Conservation (phyloP, 2,113 vertebrate species). For the Halcyon senegalensis region DNA sequence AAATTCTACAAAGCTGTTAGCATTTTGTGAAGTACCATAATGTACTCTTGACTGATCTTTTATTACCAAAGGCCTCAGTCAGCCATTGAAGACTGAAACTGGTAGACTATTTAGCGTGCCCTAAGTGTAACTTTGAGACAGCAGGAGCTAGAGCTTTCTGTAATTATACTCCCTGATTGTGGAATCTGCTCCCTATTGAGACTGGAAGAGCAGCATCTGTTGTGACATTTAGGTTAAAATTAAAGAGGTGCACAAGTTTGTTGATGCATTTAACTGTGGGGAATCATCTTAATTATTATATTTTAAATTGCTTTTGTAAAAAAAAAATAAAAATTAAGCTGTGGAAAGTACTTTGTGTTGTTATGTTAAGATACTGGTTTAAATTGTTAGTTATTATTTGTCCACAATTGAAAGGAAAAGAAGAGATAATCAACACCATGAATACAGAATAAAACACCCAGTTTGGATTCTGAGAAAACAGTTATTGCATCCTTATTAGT, state of each 20-base stretch:
- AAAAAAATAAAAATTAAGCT: not conserved
- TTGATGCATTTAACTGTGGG: slow-evolving; percentile 62
- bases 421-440: not conserved
- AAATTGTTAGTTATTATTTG: not conserved
- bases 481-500: not conserved
- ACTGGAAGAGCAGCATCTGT: slow-evolving; percentile 77
- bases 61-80: slow-evolving; percentile 77
- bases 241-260: slow-evolving; percentile 68
- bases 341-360: not conserved
- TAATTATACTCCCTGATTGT: slow-evolving; percentile 79
- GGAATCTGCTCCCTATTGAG: slow-evolving; percentile 78
- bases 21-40: slow-evolving; percentile 62
- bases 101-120: slow-evolving; percentile 72
- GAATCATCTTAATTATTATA: slow-evolving; percentile 56
- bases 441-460: not conserved
- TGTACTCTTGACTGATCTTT: slow-evolving; percentile 79
- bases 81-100: slow-evolving; percentile 70
- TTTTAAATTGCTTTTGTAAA: not conserved
- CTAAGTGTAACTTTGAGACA: slow-evolving; percentile 79
- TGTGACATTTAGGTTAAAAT: slow-evolving; percentile 76
- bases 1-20: slow-evolving; percentile 73
- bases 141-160: slow-evolving; percentile 72
- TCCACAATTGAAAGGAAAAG: not conserved
- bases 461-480: not conserved
- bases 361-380: not conserved